Conservation (phyloP, 2,888 invertebrate species). For the Dryococelus australis region DNA sequence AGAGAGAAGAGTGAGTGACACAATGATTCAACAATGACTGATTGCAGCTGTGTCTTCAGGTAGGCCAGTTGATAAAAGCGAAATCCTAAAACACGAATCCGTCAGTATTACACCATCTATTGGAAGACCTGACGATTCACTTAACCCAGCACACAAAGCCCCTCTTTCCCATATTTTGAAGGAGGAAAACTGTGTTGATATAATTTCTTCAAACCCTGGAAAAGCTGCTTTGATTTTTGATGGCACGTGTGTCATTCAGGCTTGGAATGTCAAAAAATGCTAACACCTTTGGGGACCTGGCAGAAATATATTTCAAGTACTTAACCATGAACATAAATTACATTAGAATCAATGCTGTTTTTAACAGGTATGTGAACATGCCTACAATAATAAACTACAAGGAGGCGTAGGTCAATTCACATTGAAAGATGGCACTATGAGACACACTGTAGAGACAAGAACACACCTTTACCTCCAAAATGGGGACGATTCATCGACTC, state of each 20-base stretch:
- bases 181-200: conserved; percentile 13
- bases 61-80: background rate
- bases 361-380: background rate
- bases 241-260: background rate
- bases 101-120: background rate
- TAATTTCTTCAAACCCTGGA: background rate
- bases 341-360: background rate
- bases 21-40: background rate
- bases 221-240: background rate
- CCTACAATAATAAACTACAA: conserved; percentile 12
- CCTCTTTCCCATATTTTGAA: background rate
- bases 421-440: background rate
- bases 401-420: background rate
- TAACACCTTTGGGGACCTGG: background rate
- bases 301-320: conserved; percentile 17
- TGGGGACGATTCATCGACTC: background rate
- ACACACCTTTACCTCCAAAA: background rate
- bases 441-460: background rate
- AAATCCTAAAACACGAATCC: conserved; percentile 18
- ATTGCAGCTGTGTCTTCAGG: background rate
- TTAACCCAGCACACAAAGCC: conserved; percentile 3
- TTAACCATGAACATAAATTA: conserved; percentile 17
- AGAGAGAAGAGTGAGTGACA: conserved; percentile 2
- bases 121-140: background rate
- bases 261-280: background rate